Conservation (phyloP, 2,888 invertebrate species). For the Apocheima hispidaria region DNA sequence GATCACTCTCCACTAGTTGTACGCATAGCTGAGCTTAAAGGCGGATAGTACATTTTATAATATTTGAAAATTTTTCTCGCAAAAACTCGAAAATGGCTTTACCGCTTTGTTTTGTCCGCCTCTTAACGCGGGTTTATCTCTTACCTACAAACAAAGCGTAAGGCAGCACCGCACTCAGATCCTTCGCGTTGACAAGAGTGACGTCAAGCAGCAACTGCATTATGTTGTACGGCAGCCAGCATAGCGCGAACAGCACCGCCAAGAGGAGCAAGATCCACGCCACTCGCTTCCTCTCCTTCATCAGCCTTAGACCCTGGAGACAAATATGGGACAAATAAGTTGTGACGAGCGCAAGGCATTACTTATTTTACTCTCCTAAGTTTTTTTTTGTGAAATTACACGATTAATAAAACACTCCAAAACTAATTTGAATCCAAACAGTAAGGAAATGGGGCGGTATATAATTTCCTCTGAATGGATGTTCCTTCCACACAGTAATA, state of each 20-base stretch:
- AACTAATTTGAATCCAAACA: background rate
- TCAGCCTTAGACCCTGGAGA: conserved; percentile 86
- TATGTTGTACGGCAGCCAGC: conserved; percentile 92
- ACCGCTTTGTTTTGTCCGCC: too few relatives aligned
- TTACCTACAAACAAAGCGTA: conserved; percentile 88
- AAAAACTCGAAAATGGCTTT: too few relatives aligned
- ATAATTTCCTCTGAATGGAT: conserved; percentile 17
- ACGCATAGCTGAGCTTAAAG: too few relatives aligned
- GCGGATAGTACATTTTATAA: too few relatives aligned
- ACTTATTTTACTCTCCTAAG: too few relatives aligned
- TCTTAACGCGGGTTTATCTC: background rate
- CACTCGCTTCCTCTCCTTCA: conserved; percentile 90
- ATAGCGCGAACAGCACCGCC: conserved; percentile 90
- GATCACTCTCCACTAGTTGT: too few relatives aligned
- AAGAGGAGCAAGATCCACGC: conserved; percentile 91
- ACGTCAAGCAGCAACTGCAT: conserved; percentile 89
- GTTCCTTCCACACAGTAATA: background rate
- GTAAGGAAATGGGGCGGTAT: conserved; percentile 1
- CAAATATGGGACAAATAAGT: conserved; percentile 8
- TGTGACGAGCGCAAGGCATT: too few relatives aligned
- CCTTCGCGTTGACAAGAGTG: conserved; percentile 68
- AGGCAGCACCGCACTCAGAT: conserved; percentile 78
- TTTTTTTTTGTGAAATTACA: too few relatives aligned
- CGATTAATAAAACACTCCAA: conserved; percentile 4
- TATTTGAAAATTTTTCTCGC: too few relatives aligned